Evolutionary conservation across 2,113 vertebrate genomes (phyloP), one percentile per base, ranked within the genome.

Genomic region (Gyps fulvus): DNA sequence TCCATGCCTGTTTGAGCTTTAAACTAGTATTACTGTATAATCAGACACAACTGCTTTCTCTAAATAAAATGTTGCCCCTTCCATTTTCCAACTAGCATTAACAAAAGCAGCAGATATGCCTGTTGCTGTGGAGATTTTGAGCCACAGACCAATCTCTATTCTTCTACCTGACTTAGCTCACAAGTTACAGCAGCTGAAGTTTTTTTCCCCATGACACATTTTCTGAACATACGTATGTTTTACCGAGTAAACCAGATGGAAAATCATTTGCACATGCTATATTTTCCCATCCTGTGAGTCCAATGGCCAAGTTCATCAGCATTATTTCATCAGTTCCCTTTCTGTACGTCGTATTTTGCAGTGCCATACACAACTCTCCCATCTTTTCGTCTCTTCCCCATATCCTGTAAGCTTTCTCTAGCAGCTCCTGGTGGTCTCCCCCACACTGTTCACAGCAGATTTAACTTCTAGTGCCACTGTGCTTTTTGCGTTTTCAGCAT

Each of bases 1-100:
- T 97, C 95, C 73, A 95, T 96, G 92, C 71, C 94, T 86, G 58
- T 79, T 85, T 93, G 89, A 91, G 66, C 73, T 96, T 97, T 93
- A 97, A 82, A 83, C 89, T 94, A 76, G 65, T 83, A 94, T 97
- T 98, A 96, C 43, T 87, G 67, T 93, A 93, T 96, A 97, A 98
- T 97, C 93, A 97, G 95, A 94, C 83, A 90, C 47, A 87, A 93
- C 84, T 95, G 79, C 89, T 96, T 98, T 94, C 83, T 96, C 65
- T 87, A 71, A 97, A 94, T 72, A 95, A 95, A 90, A 62, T 2
- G 3, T 58, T 87, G 32, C 13, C 72, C 86, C 49, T 91, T 90
- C 32, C 63, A 42, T 38, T 81, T 87, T n/a, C 62, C 63, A 79
- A 32, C 49, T 45, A 52, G 82, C 86, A 58, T 27, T 27, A 36